phyloP scores from a whole-genome alignment of 2,888 invertebrate genomes.

The Chalcis sispes region DNA sequence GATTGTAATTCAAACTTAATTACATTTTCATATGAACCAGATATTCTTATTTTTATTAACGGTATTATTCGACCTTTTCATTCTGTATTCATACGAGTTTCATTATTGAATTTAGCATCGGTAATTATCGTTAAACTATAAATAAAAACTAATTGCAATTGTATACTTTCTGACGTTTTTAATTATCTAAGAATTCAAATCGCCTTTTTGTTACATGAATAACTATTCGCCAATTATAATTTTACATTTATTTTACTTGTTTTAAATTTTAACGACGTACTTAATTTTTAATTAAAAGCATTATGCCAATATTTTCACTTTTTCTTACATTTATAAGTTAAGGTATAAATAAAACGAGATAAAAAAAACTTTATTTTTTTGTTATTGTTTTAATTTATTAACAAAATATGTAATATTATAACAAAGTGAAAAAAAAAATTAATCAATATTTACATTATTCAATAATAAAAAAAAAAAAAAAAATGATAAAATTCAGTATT shows the following conservation, averaged over 20 bases:
- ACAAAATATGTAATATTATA: constrained; percentile 37
- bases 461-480: constrained; percentile 20
- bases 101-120: not conserved
- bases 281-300: too few relatives aligned
- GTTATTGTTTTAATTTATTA: constrained; percentile 49
- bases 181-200: too few relatives aligned
- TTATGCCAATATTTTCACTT: not conserved
- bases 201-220: too few relatives aligned
- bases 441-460: constrained; percentile 45
- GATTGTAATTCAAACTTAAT: constrained; percentile 36
- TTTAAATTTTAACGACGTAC: too few relatives aligned
- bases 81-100: not conserved
- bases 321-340: not conserved
- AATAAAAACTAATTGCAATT: not conserved
- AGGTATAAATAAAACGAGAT: not conserved
- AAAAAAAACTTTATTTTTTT: not conserved
- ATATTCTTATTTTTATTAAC: not conserved
- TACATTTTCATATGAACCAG: constrained; percentile 42
- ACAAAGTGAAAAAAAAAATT: constrained; percentile 39
- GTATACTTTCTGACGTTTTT: too few relatives aligned
- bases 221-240: too few relatives aligned
- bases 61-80: not conserved
- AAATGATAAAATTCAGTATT: constrained; percentile 32
- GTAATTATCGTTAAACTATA: constrained; percentile 5
- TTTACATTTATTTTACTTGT: too few relatives aligned